These are phyloP conservation scores for Psittacula cyanocephala DNA, from an alignment of 2,113 vertebrate species.

Conservation along the genomic window DNA sequence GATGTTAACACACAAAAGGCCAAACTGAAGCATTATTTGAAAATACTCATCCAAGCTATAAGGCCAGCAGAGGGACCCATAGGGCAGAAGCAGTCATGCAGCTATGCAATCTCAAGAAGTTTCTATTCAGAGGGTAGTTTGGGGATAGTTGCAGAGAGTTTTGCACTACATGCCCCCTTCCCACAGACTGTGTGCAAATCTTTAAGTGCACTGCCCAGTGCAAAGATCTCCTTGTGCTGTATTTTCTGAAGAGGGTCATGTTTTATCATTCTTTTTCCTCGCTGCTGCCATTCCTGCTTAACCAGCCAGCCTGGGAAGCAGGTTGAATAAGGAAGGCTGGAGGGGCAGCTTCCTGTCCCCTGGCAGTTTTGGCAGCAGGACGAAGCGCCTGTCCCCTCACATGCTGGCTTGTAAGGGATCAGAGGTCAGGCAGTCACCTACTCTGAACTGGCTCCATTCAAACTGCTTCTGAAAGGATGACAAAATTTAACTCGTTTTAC, in stretches of 20 bases:
- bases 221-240: neutral
- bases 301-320: neutral
- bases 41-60: neutral
- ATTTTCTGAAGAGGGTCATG: neutral
- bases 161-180: neutral
- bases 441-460: neutral
- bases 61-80: conserved; percentile 55
- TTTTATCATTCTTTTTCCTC: neutral
- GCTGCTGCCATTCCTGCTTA: neutral
- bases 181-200: neutral
- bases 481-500: neutral
- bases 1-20: neutral
- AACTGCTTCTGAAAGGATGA: neutral
- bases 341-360: neutral
- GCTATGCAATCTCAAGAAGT: neutral
- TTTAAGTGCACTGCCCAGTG: neutral
- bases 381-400: neutral
- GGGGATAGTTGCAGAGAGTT: neutral
- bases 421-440: neutral
- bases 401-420: neutral
- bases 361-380: neutral
- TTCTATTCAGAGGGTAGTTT: neutral
- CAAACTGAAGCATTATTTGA: neutral
- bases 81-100: neutral
- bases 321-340: too few species aligned